Conservation (phyloP, 2,888 invertebrate genomes). For the Phragmatobia fuliginosa region DNA sequence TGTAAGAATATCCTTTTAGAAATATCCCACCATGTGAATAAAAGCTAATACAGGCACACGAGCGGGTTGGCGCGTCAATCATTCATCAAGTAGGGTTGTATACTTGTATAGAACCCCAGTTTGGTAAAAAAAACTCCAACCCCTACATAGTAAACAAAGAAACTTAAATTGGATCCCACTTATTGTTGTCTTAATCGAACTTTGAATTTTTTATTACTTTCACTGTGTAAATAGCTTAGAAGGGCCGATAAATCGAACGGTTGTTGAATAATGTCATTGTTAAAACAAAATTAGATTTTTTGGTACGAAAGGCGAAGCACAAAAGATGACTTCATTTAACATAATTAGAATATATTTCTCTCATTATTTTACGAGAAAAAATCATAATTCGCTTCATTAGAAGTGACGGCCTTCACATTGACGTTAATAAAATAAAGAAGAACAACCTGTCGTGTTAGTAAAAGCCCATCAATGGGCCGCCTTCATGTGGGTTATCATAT, state of each 20-base stretch:
- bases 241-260: conserved; percentile 45
- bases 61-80: conserved; percentile 60
- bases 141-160: conserved; percentile 62
- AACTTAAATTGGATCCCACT: conserved; percentile 68
- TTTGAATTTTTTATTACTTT: conserved; percentile 67
- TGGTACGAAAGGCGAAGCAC: neutral
- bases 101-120: conserved; percentile 50
- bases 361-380: neutral
- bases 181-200: conserved; percentile 62
- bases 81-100: conserved; percentile 56
- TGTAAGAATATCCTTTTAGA: neutral
- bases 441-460: too few relatives aligned
- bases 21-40: conserved; percentile 42
- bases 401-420: neutral
- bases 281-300: conserved; percentile 29
- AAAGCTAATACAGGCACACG: conserved; percentile 51
- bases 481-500: too few relatives aligned
- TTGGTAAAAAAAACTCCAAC: conserved; percentile 56
- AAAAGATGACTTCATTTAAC: conserved; percentile 2
- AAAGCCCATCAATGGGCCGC: too few relatives aligned
- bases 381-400: neutral
- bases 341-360: conserved; percentile 6
- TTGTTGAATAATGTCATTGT: conserved; percentile 43
- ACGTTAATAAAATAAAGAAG: too few relatives aligned
- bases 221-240: conserved; percentile 28